phyloP scores from a whole-genome alignment of 1,140 invertebrate species.

The Orchestia grillus region DNA sequence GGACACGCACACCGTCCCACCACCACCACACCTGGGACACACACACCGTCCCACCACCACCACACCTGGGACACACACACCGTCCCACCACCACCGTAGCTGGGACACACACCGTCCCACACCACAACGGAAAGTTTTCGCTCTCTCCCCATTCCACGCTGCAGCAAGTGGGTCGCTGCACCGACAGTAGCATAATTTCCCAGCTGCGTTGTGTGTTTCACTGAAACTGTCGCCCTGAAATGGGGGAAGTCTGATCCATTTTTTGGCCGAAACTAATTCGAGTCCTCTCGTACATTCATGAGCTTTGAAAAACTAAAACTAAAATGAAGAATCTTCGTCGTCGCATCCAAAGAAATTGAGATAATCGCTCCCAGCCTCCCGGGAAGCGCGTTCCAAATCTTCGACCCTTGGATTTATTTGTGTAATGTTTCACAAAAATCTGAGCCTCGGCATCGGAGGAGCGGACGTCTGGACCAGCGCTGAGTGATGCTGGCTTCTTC shows the following conservation, averaged over 20 bases:
- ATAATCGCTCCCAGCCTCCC: conserved; percentile 7
- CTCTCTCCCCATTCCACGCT: no score
- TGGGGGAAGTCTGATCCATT: not conserved
- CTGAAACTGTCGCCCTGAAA: conserved; percentile 25
- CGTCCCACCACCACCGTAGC: not conserved
- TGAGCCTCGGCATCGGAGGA: not conserved
- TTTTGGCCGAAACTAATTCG: not conserved
- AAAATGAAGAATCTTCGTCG: not conserved
- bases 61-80: not conserved
- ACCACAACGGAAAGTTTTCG: not conserved
- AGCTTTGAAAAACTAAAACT: conserved; percentile 1
- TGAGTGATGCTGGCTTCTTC: not conserved
- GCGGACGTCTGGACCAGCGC: not conserved
- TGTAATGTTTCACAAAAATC: not conserved
- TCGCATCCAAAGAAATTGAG: not conserved
- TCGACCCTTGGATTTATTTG: not conserved
- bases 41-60: not conserved
- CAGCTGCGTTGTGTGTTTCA: not conserved
- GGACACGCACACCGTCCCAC: not conserved
- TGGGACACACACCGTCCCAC: not conserved
- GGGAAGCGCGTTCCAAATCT: not conserved
- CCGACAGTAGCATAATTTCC: not conserved
- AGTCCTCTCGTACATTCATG: not conserved
- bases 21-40: not conserved
- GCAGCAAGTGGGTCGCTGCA: not conserved